Evolutionary conservation across 1,140 invertebrate species (phyloP).

Genomic region (Akabosia matsudoensis): DNA sequence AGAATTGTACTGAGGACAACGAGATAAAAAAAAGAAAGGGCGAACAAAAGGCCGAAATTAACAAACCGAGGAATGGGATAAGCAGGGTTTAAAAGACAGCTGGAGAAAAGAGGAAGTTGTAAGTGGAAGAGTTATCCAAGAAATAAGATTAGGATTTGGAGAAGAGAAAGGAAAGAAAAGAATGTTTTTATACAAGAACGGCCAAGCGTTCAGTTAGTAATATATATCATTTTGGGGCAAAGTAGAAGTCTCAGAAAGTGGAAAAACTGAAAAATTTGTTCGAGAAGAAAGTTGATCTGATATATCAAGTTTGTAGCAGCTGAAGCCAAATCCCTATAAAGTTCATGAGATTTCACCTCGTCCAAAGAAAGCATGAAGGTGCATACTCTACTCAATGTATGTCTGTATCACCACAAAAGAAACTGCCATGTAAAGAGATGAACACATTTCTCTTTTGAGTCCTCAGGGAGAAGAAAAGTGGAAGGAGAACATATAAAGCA

Average conservation of each 20-base stretch:
- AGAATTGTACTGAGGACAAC: not conserved
- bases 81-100: not conserved
- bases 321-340: too few species aligned
- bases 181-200: not conserved
- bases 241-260: too few species aligned
- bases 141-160: constrained; percentile 21
- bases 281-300: too few species aligned
- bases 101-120: not conserved
- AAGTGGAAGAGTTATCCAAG: not conserved
- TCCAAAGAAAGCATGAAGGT: too few species aligned
- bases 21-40: not conserved
- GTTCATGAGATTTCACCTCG: too few species aligned
- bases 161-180: not conserved
- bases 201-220: not conserved
- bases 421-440: too few species aligned
- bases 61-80: not conserved
- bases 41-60: not conserved
- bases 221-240: too few species aligned
- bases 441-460: not conserved
- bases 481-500: not conserved
- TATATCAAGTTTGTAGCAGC: too few species aligned
- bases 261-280: too few species aligned
- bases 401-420: too few species aligned
- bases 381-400: too few species aligned
- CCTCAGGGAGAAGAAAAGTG: not conserved